phyloP scores from a whole-genome alignment of 2,113 vertebrate genomes.

The Stictonetta naevosa region DNA sequence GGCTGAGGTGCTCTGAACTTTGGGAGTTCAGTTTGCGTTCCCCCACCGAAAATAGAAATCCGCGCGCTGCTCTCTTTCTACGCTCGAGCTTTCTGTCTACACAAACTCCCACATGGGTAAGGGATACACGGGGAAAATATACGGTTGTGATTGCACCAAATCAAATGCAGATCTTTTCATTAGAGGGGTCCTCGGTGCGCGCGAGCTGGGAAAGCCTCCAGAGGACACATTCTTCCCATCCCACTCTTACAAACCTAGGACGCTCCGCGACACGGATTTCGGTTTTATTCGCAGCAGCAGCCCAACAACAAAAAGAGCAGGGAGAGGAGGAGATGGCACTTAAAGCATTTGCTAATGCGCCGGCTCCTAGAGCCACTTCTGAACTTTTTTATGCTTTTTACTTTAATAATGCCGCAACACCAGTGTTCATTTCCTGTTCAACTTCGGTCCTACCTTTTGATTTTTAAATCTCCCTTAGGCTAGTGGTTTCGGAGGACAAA shows the following conservation, averaged over 20 bases:
- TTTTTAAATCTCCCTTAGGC: conserved; percentile 78
- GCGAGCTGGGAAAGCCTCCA: neutral
- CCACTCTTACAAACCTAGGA: accelerated
- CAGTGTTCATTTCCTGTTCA: conserved; percentile 80
- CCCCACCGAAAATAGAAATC: neutral
- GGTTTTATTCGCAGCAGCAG: neutral
- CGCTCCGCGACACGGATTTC: neutral
- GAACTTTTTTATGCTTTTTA: conserved; percentile 49
- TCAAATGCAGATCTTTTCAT: neutral
- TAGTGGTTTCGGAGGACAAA: conserved; percentile 76
- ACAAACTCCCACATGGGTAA: neutral
- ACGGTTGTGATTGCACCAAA: neutral
- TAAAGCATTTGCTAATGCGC: neutral
- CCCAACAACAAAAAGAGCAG: neutral
- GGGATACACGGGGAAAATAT: neutral
- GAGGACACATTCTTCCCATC: neutral
- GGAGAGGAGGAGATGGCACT: neutral
- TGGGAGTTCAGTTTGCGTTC: neutral
- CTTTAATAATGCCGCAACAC: conserved; percentile 67
- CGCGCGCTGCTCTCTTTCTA: accelerated
- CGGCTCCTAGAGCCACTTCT: conserved; percentile 31
- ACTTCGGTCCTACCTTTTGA: conserved; percentile 76
- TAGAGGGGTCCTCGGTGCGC: neutral
- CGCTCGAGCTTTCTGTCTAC: neutral
- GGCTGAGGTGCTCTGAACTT: neutral